Conservation (phyloP, 2,888 invertebrate genomes). For the Spilarctia lutea region DNA sequence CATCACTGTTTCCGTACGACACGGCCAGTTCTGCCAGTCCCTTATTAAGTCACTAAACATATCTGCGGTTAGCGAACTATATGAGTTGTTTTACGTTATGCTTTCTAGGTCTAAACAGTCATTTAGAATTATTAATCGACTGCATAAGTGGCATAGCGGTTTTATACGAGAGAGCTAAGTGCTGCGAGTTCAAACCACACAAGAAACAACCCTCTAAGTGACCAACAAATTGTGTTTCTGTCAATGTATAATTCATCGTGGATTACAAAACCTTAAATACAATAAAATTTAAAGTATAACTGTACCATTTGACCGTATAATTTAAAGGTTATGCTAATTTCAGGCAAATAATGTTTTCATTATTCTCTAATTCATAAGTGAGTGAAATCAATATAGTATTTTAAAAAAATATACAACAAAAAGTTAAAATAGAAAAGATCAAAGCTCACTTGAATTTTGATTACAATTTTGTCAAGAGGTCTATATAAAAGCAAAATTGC, state of each 20-base stretch:
- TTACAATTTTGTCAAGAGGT: constrained; percentile 2
- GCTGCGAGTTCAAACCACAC: no score
- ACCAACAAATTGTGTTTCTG: no score
- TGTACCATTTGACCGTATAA: no score
- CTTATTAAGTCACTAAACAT: constrained; percentile 35
- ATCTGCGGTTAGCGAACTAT: neutral
- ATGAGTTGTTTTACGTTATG: constrained; percentile 22
- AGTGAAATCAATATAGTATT: neutral
- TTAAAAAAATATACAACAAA: neutral
- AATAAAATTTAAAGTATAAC: no score
- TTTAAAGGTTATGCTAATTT: no score
- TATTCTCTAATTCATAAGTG: neutral
- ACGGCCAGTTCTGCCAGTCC: constrained; percentile 46
- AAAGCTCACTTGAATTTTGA: neutral
- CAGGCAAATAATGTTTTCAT: neutral
- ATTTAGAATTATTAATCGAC: neutral
- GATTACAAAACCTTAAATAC: neutral
- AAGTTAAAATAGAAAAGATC: neutral
- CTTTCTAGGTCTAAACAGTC: neutral
- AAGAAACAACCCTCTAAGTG: no score
- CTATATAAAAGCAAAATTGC: constrained; percentile 8
- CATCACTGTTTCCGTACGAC: constrained; percentile 42
- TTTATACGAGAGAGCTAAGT: no score
- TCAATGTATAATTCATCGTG: no score
- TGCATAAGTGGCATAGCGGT: no score